phyloP scores from a whole-genome alignment of 2,113 vertebrate genomes.

The Copsychus sechellarum region DNA sequence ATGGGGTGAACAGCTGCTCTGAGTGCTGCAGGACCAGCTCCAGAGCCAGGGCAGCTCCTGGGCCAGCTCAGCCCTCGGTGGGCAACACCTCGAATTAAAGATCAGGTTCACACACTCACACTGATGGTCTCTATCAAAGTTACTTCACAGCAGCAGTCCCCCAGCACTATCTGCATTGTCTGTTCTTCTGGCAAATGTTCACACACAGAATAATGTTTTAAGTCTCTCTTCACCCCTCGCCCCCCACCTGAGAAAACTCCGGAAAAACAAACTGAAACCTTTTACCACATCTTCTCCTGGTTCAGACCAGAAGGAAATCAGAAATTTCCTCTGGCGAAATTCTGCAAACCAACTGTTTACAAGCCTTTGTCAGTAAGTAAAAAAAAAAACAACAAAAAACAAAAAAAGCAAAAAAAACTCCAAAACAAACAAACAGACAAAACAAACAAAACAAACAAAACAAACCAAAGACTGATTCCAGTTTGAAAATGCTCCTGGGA shows the following conservation, averaged over 20 bases:
- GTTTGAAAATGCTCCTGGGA: not conserved
- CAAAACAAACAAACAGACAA: too few relatives aligned
- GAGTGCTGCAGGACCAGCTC: not conserved
- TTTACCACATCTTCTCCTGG: conserved; percentile 12
- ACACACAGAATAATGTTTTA: not conserved
- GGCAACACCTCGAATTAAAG: conserved; percentile 31
- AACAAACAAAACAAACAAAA: too few relatives aligned
- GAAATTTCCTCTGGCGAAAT: conserved; percentile 18
- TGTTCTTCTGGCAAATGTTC: not conserved
- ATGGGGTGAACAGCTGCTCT: accelerated
- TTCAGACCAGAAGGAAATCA: conserved; percentile 39
- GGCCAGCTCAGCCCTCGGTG: not conserved
- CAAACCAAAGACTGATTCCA: not conserved
- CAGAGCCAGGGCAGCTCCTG: not conserved
- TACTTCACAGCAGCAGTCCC: not conserved
- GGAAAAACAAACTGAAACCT: not conserved
- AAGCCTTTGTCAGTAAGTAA: not conserved
- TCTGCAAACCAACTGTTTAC: not conserved
- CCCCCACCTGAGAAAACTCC: not conserved
- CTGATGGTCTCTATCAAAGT: not conserved
- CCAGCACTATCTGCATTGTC: not conserved
- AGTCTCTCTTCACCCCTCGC: not conserved
- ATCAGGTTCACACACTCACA: not conserved
- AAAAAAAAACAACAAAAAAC: too few relatives aligned
- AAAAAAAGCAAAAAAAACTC: too few relatives aligned